Base-by-base conservation (phyloP, 2,797 vertebrate genomes). In the Danio jaintianensis region DNA sequence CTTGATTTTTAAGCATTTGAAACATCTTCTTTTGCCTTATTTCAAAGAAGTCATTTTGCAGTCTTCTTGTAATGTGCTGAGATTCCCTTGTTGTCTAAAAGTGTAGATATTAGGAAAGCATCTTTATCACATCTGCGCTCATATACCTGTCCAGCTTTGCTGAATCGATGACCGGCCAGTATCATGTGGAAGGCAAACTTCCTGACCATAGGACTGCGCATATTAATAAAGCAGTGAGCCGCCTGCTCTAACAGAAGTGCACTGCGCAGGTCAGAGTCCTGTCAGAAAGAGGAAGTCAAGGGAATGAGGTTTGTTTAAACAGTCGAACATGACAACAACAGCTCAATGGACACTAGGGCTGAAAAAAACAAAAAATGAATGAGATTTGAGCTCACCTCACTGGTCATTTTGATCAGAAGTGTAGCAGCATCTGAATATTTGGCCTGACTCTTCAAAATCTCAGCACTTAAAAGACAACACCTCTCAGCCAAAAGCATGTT, bases 151-250 rank as follows among this genome's bases (percentile, higher is more conserved):
- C 96, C 96, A 66, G 98, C 97, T 94, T 99, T 99, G 92, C 96
- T 97, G 91, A 96, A 99, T 18, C 98, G 95, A 89, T 99, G 98
- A 58, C 98, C 98, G 74, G 98, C 96, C 86, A 99, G 12, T 88
- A 99, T 98, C 98, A 99, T 99, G 75, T 99, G 97, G 92, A 99
- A 99, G 0, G 98, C 97, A 56, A 99, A 99, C 88, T 99, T 99
- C 79, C 97, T 95, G 89, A 98, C 96, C 97, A 99, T 99, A 5
- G 97, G 97, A 82, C 90, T 96, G 42, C 95, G 96, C 97, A 99
- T 99, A 74, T 99, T 98, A 89, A 99, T 97, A 81, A 98, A 99
- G 86, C 98, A 99, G 85, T 99, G 97, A 45, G 96, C 97, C 0
- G 97, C 97, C 90, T 99, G 98, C 86, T 99, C 97, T 93, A 99